Evolutionary conservation across 2,113 vertebrate species (phyloP), one percentile per base, ranked within the genome.

Genomic region (Catagonus wagneri): DNA sequence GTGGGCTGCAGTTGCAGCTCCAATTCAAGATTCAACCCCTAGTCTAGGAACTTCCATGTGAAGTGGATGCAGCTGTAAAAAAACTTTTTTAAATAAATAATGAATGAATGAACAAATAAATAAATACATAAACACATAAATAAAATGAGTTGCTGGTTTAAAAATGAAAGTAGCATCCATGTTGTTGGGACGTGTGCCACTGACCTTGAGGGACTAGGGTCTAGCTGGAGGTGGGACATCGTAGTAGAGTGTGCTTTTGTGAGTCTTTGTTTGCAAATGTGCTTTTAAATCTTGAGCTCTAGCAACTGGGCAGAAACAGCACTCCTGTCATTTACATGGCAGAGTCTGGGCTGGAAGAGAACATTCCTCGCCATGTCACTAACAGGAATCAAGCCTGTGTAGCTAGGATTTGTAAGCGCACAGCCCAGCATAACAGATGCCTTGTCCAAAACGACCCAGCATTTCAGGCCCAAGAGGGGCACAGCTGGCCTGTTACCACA

Each of bases 401-500:
- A 32, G 50, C 71, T 17, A 6, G 88, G 54, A 71, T 60, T 25
- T n/a, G 36, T n/a, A 95, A 75, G 66, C 84, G 71, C 78, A 19
- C 14, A 68, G 65, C 87, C 58, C 65, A 66, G 79, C 32, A 44
- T 3, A 27, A 61, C 50, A 86, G 92, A 79, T 25, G 66, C 22
- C 65, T 69, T 86, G n/a, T 93, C 58, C 52, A 85, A 80, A 92
- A 93, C 39, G 87, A 88, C 84, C 87, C 76, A 36, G 71, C 19
- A 87, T 81, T 63, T 60, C 91, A 68, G 79, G 69, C 79, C 86
- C 17, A 7, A 2, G 54, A 74, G 87, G 68, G 63, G 7, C 66
- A 78, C 78, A 94, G 87, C 90, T 90, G 87, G 74, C 54, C 58
- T 66, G 58, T 89, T 69, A 91, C 50, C n/a, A 61, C 23, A 32